Evolutionary conservation across 2,113 vertebrate genomes (phyloP).

Genomic region (Halichoerus grypus): DNA sequence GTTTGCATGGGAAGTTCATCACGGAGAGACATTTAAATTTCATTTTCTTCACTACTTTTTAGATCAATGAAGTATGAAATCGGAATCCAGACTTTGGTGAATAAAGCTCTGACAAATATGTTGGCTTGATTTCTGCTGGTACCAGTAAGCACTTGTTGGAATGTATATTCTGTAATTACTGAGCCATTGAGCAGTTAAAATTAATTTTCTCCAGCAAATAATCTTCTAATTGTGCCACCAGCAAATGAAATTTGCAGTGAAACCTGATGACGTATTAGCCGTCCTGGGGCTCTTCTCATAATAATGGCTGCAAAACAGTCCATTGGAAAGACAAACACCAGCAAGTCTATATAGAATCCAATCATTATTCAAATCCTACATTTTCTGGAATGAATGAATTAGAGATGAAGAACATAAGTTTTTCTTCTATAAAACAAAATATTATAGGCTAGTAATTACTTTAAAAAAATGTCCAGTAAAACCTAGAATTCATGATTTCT

Average conservation of each 20-base stretch:
- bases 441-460: background rate
- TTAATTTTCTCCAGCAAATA: background rate
- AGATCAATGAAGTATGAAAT: background rate
- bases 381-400: background rate
- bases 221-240: background rate
- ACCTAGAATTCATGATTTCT: background rate
- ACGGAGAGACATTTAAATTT: background rate
- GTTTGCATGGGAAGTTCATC: background rate
- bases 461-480: background rate
- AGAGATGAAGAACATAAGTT: background rate
- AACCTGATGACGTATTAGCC: background rate
- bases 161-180: background rate
- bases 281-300: too few relatives aligned
- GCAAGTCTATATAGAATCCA: background rate
- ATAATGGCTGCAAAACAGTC: accelerated
- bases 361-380: background rate
- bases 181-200: background rate
- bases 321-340: background rate
- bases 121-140: background rate
- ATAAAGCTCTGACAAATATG: background rate
- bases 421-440: conserved; percentile 21
- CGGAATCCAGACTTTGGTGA: background rate
- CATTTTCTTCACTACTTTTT: background rate
- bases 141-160: background rate
- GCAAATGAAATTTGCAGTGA: background rate